Evolutionary conservation across 64 coral and sea anemone genomes (phyloP), one percentile per base, ranked within the genome.

Genomic region (Dendrophyllia cribrosa): DNA sequence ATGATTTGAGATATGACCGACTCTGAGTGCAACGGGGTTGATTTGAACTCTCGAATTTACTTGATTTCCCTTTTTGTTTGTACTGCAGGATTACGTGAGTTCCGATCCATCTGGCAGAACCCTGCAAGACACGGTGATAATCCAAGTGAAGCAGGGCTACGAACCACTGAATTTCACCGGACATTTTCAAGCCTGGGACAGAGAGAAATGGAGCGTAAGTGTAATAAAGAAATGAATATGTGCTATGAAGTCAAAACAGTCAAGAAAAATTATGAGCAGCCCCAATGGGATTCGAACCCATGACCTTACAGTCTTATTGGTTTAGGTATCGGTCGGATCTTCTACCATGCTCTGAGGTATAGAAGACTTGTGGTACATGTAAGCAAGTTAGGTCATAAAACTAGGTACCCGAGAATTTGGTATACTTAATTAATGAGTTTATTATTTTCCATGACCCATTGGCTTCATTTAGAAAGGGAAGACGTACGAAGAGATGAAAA

Each of bases 61-160:
- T 34, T 34, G 34, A 69, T 69, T 8, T 20, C 20, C 11, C 4
- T 13, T 11, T 55, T 25, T 49, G 1, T 47, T 70, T 69, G 16
- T 24, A 20, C 24, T 81, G 21, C 64, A 97, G 95, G 95, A 97
- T 43, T 97, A 97, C 50, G 81, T 97, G 49, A 66, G 90, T 23
- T 90, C 91, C 7, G 95, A 97, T 51, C 89, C 92, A 22, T 94
- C 95, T 75, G 92, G 92, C 19, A 77, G 95, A 87, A 97, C 88
- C 5, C 60, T 97, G 43, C 92, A 97, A 21, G 86, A 90, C 56
- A 97, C 95, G 0, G 63, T 91, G 14, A 94, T 97, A n/a, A 74
- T 97, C 4, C 95, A 97, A 88, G 92, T 97, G 4, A 97, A 97
- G 77, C 92, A 97, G 50, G 95, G 95, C 6, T 97, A 97, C 72